Evolutionary conservation across 2,888 invertebrate species (phyloP), one percentile per base, ranked within the genome.

Genomic region (Napeogenes sylphis): DNA sequence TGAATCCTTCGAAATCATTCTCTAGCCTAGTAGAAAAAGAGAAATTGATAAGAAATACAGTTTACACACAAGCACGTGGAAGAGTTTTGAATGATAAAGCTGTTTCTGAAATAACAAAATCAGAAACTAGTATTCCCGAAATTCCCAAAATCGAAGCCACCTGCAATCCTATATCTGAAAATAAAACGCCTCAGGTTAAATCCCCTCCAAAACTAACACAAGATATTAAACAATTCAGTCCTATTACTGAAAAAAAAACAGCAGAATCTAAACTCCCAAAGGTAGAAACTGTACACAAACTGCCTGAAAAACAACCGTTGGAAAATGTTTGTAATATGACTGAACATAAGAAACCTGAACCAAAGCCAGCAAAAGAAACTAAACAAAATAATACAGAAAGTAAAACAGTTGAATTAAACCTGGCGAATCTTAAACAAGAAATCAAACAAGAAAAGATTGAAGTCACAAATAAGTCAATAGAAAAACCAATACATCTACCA

Each of bases 41-140:
- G 10, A 88, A 87, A 68, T 71, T 85, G 53, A 69, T 85, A n/a
- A 79, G 90, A 69, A 88, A 88, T 55, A 90, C 89, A 5, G 88
- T 90, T 2, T 90, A 72, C 61, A 81, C 84, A 2, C 90, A 90
- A 81, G 89, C 89, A 0, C 78, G 87, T 46, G 85, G 84, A 0
- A 79, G 87, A 71, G 68, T 86, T 54, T 68, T 86, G 47, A 78
- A 76, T 56, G 85, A 85, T 45, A 84, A 84, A 69, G 75, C 56
- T 55, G 51, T 69, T 10, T 62, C 59, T 51, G 66, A 66, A 55
- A 67, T 53, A 12, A 46, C 55, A 4, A 62, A 62, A 55, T 42
- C 47, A 21, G 51, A 51, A 30, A 8, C 42, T 42, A 10, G 8
- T 12, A 12, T 42, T 8, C 42, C 42, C 4, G 42, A 42, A 42